These are phyloP conservation scores for Salpingus planirostris DNA, from an alignment of 2,888 invertebrate species.

Conservation along the genomic window DNA sequence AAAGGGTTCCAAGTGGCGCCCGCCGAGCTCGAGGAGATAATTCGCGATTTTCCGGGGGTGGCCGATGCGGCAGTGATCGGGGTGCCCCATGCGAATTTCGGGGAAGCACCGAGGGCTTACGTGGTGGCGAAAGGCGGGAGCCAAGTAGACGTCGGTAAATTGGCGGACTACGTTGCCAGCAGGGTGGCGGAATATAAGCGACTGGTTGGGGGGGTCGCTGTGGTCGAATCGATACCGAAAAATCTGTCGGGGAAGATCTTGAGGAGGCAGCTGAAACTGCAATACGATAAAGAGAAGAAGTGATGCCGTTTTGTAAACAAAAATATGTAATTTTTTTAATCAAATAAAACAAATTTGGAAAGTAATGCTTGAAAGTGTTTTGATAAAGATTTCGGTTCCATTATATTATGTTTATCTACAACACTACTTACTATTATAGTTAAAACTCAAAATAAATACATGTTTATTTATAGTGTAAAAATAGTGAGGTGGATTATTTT, in stretches of 20 bases:
- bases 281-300: neutral
- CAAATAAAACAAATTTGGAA: too few species aligned
- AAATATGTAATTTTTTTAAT: too few species aligned
- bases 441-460: too few species aligned
- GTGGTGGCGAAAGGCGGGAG: constrained; percentile 48
- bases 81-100: constrained; percentile 54
- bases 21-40: constrained; percentile 71
- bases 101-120: constrained; percentile 71
- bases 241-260: constrained; percentile 54
- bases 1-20: constrained; percentile 71
- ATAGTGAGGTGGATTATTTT: too few species aligned
- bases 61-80: constrained; percentile 79
- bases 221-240: constrained; percentile 50
- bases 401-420: too few species aligned
- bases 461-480: too few species aligned
- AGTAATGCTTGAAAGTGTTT: too few species aligned
- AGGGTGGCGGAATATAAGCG: constrained; percentile 71
- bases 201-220: constrained; percentile 47
- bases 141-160: constrained; percentile 45
- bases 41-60: constrained; percentile 64
- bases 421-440: too few species aligned
- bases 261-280: constrained; percentile 22
- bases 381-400: too few species aligned
- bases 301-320: too few species aligned
- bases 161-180: constrained; percentile 53